Percentiles rank a stretch among this genome's conserved stretches.
These are phyloP conservation scores for Echinops telfairi DNA, from an alignment of 2,113 vertebrate genomes.

Conservation along the genomic window DNA sequence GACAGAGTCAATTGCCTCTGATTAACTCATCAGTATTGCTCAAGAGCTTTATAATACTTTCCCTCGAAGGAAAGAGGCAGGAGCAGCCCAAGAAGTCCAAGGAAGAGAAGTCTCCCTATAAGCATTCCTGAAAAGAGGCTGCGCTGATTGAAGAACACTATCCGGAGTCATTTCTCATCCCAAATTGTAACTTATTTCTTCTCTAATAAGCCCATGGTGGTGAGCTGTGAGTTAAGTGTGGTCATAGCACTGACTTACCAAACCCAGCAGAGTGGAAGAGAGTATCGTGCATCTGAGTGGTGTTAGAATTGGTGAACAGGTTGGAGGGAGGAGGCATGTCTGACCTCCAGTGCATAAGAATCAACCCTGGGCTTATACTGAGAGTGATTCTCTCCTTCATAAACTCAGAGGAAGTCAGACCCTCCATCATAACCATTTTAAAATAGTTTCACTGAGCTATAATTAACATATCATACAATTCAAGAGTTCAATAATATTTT, in stretches of 20 bases:
- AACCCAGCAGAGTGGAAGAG: neutral
- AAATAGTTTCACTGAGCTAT: neutral
- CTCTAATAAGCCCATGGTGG: neutral
- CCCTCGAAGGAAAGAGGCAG: neutral
- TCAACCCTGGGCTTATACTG: neutral
- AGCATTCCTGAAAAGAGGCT: neutral
- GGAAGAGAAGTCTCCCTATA: neutral
- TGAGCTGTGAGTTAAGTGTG: too few species aligned
- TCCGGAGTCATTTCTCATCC: neutral
- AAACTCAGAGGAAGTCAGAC: neutral
- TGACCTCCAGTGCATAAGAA: neutral
- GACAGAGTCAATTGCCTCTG: neutral
- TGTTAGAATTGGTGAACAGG: neutral
- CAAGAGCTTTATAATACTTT: neutral
- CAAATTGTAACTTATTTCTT: neutral
- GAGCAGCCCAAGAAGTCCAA: too few species aligned
- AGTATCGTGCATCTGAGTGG: neutral
- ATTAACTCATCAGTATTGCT: neutral
- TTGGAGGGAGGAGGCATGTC: neutral
- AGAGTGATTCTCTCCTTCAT: neutral
- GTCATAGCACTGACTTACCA: neutral
- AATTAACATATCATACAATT: too few species aligned
- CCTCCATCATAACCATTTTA: neutral
- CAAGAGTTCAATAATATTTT: too few species aligned
- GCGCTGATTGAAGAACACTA: too few species aligned